Percentiles rank a stretch among this genome's conserved stretches.
phyloP scores from a whole-genome alignment of 1,140 invertebrate species.

The Contarinia nasturtii region DNA sequence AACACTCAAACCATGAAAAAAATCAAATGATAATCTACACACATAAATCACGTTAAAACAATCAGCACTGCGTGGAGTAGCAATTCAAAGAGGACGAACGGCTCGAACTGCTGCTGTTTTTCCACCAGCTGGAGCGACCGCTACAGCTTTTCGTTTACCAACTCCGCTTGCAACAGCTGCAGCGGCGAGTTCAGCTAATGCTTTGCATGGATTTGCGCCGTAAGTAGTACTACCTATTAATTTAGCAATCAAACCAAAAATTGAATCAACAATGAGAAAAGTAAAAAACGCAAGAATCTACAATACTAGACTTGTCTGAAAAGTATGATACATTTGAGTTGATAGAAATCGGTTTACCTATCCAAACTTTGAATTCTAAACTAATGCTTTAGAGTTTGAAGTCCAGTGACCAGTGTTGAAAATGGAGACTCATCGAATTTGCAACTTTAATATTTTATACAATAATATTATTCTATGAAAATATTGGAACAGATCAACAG shows the following conservation, averaged over 20 bases:
- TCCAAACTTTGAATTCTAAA: no score
- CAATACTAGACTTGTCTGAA: no score
- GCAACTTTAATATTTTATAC: no score
- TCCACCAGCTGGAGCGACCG: conserved; percentile 43
- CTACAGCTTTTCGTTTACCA: conserved; percentile 29
- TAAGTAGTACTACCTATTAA: conserved; percentile 32
- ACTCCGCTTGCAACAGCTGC: conserved; percentile 32
- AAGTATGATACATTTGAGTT: no score
- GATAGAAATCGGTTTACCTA: no score
- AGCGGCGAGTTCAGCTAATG: conserved; percentile 35
- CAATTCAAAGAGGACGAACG: conserved; percentile 45
- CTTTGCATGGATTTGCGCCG: conserved; percentile 64
- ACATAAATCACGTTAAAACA: conserved; percentile 26
- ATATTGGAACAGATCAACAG: no score
- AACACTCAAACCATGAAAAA: conserved; percentile 4
- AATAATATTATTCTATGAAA: no score
- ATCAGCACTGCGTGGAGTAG: conserved; percentile 43
- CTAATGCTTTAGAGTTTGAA: no score
- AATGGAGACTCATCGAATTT: no score
- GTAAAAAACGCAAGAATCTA: no score
- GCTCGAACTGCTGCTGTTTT: conserved; percentile 41
- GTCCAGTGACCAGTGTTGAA: no score
- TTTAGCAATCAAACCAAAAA: neutral
- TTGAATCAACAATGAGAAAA: no score
- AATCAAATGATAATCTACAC: conserved; percentile 13